Conservation (phyloP, 2,888 invertebrate genomes). For the Tachina lurida region DNA sequence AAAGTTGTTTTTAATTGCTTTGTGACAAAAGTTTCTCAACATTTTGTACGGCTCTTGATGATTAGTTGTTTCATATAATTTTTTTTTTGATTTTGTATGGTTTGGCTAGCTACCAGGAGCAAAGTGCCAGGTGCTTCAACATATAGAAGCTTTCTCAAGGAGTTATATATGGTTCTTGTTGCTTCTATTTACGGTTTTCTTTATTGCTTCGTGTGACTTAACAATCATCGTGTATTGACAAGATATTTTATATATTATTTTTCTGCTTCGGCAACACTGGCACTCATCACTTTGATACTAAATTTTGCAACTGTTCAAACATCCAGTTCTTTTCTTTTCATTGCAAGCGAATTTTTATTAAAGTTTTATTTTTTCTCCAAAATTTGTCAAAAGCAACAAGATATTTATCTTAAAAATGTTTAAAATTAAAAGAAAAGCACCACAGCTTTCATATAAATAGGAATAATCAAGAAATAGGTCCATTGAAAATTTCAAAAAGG, state of each 20-base stretch:
- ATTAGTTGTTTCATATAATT: no score
- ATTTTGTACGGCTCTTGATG: no score
- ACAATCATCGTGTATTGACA: no score
- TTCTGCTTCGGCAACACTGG: not conserved
- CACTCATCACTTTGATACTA: not conserved
- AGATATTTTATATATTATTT: not conserved
- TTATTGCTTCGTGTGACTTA: no score
- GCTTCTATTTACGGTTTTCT: no score
- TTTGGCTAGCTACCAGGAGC: no score
- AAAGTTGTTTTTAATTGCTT: no score
- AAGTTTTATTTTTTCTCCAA: constrained; percentile 1
- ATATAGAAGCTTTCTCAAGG: no score
- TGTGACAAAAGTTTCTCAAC: no score
- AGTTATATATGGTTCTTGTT: no score
- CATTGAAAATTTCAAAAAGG: not conserved
- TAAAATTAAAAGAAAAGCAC: not conserved
- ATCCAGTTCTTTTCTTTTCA: constrained; percentile 30
- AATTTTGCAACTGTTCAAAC: constrained; percentile 7
- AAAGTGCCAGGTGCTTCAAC: no score
- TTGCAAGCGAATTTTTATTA: constrained; percentile 20
- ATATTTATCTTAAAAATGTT: not conserved
- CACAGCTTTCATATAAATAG: not conserved
- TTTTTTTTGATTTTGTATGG: no score
- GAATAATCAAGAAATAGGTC: not conserved
- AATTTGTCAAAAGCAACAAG: not conserved